Evolutionary conservation across 2,888 invertebrate species (phyloP).

Genomic region (Watsonalla cultraria): DNA sequence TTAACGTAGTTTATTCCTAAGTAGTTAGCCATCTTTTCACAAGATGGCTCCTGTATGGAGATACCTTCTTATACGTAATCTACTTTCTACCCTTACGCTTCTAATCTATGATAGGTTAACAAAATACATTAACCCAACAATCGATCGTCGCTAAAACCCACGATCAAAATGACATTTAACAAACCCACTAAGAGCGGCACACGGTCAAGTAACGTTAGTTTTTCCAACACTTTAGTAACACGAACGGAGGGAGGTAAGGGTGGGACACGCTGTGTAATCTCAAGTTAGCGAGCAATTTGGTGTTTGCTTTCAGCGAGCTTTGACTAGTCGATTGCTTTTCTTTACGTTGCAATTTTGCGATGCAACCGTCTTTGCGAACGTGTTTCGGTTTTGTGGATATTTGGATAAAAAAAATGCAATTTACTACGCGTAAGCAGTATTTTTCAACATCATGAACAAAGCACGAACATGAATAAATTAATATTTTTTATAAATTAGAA

Average conservation of each 20-base stretch:
- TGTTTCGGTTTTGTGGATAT: not conserved
- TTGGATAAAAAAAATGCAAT: not conserved
- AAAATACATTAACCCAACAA: conserved; percentile 1
- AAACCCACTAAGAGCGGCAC: conserved; percentile 18
- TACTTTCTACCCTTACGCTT: too few species aligned
- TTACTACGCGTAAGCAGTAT: too few species aligned
- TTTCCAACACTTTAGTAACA: conserved; percentile 45
- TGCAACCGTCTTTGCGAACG: not conserved
- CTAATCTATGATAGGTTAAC: too few species aligned
- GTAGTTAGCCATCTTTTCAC: too few species aligned
- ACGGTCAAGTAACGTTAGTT: conserved; percentile 48
- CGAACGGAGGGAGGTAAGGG: conserved; percentile 23
- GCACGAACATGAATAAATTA: too few species aligned
- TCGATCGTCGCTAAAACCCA: conserved; percentile 5
- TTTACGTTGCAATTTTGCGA: conserved; percentile 6
- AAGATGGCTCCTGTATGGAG: too few species aligned
- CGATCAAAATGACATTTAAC: conserved; percentile 35
- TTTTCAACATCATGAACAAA: too few species aligned
- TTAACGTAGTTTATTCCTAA: too few species aligned
- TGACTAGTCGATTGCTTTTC: conserved; percentile 49
- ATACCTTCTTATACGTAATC: too few species aligned
- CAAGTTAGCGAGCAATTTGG: conserved; percentile 68
- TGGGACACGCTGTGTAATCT: conserved; percentile 58
- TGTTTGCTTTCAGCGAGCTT: conserved; percentile 63
- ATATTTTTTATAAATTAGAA: too few species aligned